Conservation (phyloP, 2,797 vertebrate species). For the Enteromius argenteus region DNA sequence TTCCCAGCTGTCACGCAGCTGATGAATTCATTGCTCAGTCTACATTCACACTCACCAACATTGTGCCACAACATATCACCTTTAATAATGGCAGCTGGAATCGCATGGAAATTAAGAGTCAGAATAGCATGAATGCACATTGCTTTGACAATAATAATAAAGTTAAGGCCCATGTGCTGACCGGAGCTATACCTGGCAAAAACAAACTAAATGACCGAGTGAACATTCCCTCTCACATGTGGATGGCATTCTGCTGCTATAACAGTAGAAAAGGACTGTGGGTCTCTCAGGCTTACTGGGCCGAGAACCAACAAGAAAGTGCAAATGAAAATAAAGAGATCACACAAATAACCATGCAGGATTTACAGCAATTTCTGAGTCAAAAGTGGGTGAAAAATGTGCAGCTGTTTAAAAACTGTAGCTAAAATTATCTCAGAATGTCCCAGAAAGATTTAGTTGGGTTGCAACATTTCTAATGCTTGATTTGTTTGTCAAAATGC, state of each 20-base stretch:
- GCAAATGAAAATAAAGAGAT: accelerated
- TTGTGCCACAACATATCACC: background rate
- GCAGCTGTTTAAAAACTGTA: background rate
- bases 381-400: background rate
- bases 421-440: too few species aligned
- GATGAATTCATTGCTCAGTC: background rate
- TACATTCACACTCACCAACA: constrained; percentile 9
- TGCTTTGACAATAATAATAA: background rate
- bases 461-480: background rate
- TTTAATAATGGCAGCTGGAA: background rate
- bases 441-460: too few species aligned
- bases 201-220: background rate
- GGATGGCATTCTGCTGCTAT: constrained; percentile 5
- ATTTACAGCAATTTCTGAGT: background rate
- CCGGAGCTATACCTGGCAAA: background rate
- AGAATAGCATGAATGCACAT: background rate
- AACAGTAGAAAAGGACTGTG: background rate
- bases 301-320: background rate
- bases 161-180: background rate
- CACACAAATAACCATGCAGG: accelerated
- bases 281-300: background rate
- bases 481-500: background rate
- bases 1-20: background rate
- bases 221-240: background rate
- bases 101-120: background rate